Percentiles rank a stretch among this genome's conserved stretches.
Evolutionary conservation across 2,113 vertebrate species (phyloP).

Genomic region (Heliornis fulica): DNA sequence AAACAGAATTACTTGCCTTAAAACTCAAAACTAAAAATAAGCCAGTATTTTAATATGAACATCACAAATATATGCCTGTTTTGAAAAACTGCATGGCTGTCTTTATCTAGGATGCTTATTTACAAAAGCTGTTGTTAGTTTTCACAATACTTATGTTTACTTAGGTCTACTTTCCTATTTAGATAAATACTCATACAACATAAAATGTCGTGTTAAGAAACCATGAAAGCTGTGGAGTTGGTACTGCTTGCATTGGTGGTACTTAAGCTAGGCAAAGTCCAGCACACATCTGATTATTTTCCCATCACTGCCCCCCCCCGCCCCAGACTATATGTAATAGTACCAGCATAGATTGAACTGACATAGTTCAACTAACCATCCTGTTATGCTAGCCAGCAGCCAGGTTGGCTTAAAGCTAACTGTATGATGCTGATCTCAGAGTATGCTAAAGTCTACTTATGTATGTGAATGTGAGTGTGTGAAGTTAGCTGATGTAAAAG

Average conservation of each 20-base stretch:
- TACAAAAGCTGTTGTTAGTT: neutral
- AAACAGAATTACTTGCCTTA: neutral
- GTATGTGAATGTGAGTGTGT: neutral
- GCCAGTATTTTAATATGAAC: neutral
- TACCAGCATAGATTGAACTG: neutral
- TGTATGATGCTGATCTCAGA: neutral
- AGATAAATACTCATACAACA: neutral
- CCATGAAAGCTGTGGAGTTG: neutral
- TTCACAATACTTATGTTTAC: neutral
- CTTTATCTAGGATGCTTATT: neutral
- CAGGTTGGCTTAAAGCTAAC: neutral
- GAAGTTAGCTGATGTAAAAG: neutral
- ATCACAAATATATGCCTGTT: neutral
- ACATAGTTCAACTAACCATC: rapidly evolving
- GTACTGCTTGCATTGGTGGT: neutral
- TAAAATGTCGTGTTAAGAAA: neutral
- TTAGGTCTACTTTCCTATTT: neutral
- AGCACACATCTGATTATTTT: neutral
- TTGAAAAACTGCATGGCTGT: neutral
- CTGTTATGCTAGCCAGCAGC: neutral
- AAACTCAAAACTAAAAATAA: neutral
- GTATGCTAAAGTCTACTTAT: neutral
- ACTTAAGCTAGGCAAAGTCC: neutral
- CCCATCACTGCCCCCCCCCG: no score
- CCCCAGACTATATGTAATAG: neutral